Base-by-base conservation (phyloP, 2,113 vertebrate genomes). In the Meles meles region DNA sequence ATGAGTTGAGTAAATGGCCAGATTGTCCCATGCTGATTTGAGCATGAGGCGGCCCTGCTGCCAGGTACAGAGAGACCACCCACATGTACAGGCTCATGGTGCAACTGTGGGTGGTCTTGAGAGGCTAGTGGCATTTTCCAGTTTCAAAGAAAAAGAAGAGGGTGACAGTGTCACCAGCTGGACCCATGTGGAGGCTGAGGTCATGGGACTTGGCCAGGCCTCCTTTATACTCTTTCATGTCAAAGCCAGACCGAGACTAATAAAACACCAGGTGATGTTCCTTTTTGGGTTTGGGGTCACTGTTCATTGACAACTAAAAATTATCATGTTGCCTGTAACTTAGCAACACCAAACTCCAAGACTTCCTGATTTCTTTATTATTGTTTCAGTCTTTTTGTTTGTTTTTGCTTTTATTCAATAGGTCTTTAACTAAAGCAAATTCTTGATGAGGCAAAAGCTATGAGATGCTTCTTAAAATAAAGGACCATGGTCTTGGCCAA, bases 91-190 rank as follows among this genome's bases (percentile, higher is more conserved):
- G 59, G 34, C 44, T 29, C 7, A 17, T 27, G 37, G 88, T 37
- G 42, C 61, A 89, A 55, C 27, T 6, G 61, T 77, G 84, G 72
- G 94, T 95, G 85, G 88, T 96, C 96, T 57, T 44, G 61, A 77
- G n/a, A 94, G 18, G 37, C 79, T 79, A 42, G 44, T 67, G 86
- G 79, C 52, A 69, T 74, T 80, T 97, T n/a, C 71, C 74, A 52
- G 20, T 65, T 86, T 79, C 72, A 57, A 44, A 90, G 63, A 76
- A 90, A 86, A 87, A 80, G 0, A 55, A 87, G n/a, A 92, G 39
- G 79, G 14, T 42, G 77, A 86, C 34, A 27, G 7, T 29, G 6
- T 96, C 90, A 82, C 59, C 11, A 6, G 65, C 44, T 74, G n/a
- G 87, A 47, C 31, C 49, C 31, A 1, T 1, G 13, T 52, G 2